phyloP scores from a whole-genome alignment of 2,888 invertebrate species.

The Chloromyia formosa region DNA sequence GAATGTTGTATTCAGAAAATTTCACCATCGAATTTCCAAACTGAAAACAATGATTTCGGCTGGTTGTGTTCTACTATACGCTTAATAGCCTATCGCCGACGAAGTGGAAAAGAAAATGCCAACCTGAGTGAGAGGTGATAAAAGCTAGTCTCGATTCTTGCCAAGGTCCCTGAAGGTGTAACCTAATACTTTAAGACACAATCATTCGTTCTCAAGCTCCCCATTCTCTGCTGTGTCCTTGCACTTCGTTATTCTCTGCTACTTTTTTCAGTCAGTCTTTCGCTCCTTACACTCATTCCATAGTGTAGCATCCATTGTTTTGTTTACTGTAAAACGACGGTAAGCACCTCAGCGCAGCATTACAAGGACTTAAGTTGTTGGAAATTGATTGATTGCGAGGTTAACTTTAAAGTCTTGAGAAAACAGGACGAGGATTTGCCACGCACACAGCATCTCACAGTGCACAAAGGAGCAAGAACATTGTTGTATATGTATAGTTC shows the following conservation, averaged over 20 bases:
- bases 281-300: neutral
- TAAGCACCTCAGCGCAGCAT: constrained; percentile 46
- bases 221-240: neutral
- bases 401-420: constrained; percentile 47
- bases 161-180: constrained; percentile 39
- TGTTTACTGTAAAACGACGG: constrained; percentile 45
- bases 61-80: too few relatives aligned
- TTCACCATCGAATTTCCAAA: too few relatives aligned
- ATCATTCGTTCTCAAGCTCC: constrained; percentile 13
- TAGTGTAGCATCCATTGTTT: constrained; percentile 44
- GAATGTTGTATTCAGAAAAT: too few relatives aligned
- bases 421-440: constrained; percentile 45
- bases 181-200: constrained; percentile 42
- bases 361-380: constrained; percentile 49
- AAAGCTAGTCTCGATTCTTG: constrained; percentile 16
- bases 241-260: neutral
- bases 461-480: neutral
- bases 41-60: too few relatives aligned
- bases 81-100: too few relatives aligned
- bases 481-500: neutral
- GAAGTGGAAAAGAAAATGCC: too few relatives aligned
- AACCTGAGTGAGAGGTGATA: constrained; percentile 15
- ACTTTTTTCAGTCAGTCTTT: neutral
- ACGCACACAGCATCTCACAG: constrained; percentile 10
- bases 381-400: constrained; percentile 49